Evolutionary conservation across 2,797 vertebrate species (phyloP).

Genomic region (Cephalopachus bancanus): DNA sequence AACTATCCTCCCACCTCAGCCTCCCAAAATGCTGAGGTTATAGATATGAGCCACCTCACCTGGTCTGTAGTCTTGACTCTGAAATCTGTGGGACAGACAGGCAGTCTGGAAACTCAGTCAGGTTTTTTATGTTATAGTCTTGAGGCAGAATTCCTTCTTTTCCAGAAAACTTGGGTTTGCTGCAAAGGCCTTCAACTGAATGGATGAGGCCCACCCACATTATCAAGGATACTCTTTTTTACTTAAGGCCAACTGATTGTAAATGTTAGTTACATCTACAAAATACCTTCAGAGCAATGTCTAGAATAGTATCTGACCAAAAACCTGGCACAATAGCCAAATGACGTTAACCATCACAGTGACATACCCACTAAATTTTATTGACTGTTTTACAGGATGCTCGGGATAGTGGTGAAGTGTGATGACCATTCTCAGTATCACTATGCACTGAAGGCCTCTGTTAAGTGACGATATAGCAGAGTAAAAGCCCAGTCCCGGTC

Average conservation of each 20-base stretch:
- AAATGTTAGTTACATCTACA: neutral
- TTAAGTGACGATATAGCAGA: neutral
- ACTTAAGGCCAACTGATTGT: too few species aligned
- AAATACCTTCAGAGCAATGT: neutral
- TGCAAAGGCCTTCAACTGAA: neutral
- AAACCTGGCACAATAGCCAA: neutral
- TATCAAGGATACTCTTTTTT: neutral
- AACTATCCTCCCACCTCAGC: too few species aligned
- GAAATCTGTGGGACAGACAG: neutral
- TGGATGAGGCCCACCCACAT: neutral
- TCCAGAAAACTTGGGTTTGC: neutral
- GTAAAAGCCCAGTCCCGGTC: neutral
- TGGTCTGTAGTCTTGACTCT: neutral
- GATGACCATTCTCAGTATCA: neutral
- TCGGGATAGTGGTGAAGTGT: neutral
- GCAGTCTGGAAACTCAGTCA: neutral
- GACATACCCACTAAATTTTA: neutral
- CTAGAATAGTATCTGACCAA: neutral
- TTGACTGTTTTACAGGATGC: neutral
- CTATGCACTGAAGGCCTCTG: neutral
- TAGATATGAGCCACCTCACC: too few species aligned
- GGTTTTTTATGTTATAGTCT: neutral
- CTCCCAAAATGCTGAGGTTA: too few species aligned
- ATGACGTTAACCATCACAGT: neutral
- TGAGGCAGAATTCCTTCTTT: too few species aligned